Evolutionary conservation across 2,888 invertebrate species (phyloP).

Genomic region (Polymixis lichenea): DNA sequence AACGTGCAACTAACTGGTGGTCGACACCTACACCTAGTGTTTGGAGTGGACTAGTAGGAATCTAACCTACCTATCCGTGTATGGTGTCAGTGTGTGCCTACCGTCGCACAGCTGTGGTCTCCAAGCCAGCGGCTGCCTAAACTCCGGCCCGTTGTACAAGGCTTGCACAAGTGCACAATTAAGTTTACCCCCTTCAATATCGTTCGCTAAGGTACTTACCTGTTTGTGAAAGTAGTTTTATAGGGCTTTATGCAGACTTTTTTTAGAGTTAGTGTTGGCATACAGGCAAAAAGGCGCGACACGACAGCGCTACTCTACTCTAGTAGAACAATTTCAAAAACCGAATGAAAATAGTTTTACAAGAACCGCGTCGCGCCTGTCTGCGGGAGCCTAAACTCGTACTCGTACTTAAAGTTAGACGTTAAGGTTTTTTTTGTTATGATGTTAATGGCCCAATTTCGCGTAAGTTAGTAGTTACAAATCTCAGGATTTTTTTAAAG

Average conservation of each 20-base stretch:
- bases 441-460: too few relatives aligned
- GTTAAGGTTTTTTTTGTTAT: not conserved
- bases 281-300: too few relatives aligned
- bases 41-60: not conserved
- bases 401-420: not conserved
- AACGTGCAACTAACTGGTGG: not conserved
- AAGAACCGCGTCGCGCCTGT: too few relatives aligned
- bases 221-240: not conserved
- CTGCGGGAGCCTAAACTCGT: too few relatives aligned
- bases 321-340: too few relatives aligned
- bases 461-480: too few relatives aligned
- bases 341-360: too few relatives aligned
- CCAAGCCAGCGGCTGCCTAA: not conserved
- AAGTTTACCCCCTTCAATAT: not conserved
- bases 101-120: conserved; percentile 33
- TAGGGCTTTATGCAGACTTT: not conserved
- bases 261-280: not conserved
- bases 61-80: not conserved
- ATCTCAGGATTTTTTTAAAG: not conserved
- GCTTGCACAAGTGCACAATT: conserved; percentile 11
- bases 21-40: not conserved
- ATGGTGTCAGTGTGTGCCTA: conserved; percentile 8
- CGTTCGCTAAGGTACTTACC: not conserved
- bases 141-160: conserved; percentile 30
- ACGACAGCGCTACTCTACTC: too few relatives aligned